Base-by-base conservation (phyloP, 1,140 invertebrate genomes). In the Delia radicum region DNA sequence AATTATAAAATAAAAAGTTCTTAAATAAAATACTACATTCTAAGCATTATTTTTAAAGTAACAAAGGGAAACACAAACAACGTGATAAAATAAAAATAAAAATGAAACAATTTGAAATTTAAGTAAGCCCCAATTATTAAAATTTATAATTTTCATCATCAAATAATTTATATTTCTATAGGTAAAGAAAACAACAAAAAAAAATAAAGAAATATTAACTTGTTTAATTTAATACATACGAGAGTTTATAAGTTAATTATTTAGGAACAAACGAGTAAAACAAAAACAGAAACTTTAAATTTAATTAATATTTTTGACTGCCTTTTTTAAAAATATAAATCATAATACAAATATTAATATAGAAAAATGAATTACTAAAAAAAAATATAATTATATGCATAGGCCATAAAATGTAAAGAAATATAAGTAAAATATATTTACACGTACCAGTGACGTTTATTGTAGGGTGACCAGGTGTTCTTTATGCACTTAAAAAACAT, bases 51-150 rank as follows among this genome's bases (percentile, higher is more conserved):
- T 67, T 72, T 79, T 81, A 76, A 79, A 80, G 79, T 77, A 82
- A 81, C 80, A 80, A 82, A 81, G 79, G 79, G 80, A 81, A 83
- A 83, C 81, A 83, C 80, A 81, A 82, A 82, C 72, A 82, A 82
- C 65, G 79, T 69, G 73, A 74, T 74, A 74, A 63, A 74, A 13
- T 31, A 61, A 75, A 46, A 48, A 48, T n/a, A 55, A 21, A 55
- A 55, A 55, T 21, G 24, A 18, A 55, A 15, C 7, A 27, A 55
- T 55, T 42, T 42, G 37, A 42, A 42, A 42, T 21, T 55, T 55
- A 21, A 21, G n/a, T 55, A 21, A 42, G n/a, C 12, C 2, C 37
- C 37, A 15, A 37, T 37, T 37, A 42, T 42, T 42, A 42, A 42
- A 15, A 42, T 42, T 10, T 55, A 18, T 55, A 3, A 8, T 55